Percentiles rank a stretch among this genome's conserved stretches.
Conservation (phyloP, 1,140 invertebrate genomes). For the Pomacea maculata region DNA sequence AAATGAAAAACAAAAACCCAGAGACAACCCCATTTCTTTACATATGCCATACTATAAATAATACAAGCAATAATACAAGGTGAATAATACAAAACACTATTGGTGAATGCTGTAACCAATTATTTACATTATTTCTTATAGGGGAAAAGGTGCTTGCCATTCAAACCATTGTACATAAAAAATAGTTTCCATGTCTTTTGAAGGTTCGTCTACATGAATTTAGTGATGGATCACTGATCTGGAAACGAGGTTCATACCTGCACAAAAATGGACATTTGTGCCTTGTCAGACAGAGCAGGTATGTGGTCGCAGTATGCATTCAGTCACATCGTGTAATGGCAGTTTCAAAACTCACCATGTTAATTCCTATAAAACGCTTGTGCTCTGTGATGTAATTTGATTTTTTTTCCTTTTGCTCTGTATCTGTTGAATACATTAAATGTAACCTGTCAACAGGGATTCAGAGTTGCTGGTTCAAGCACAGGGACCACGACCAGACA, state of each 20-base stretch:
- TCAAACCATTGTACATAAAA: not conserved
- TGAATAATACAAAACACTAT: not conserved
- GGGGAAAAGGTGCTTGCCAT: not conserved
- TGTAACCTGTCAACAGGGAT: conserved; percentile 37
- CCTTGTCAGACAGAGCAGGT: conserved; percentile 48
- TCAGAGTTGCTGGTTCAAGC: conserved; percentile 56
- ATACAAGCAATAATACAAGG: not conserved
- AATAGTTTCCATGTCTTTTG: conserved; percentile 21
- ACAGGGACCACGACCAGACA: conserved; percentile 60
- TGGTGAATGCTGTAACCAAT: not conserved
- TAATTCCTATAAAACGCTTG: too few relatives aligned
- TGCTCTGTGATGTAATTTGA: not conserved
- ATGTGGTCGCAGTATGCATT: not conserved
- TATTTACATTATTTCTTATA: not conserved
- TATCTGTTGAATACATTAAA: not conserved
- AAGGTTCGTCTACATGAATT: conserved; percentile 59
- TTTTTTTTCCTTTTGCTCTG: not conserved
- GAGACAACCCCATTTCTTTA: too few relatives aligned
- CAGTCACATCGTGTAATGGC: too few relatives aligned
- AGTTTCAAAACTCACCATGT: not conserved
- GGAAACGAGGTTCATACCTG: conserved; percentile 60
- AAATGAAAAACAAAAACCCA: too few relatives aligned
- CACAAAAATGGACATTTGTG: conserved; percentile 58
- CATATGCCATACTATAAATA: too few relatives aligned
- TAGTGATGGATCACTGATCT: conserved; percentile 56